phyloP scores from a whole-genome alignment of 2,888 invertebrate species.

The Meta bourneti region DNA sequence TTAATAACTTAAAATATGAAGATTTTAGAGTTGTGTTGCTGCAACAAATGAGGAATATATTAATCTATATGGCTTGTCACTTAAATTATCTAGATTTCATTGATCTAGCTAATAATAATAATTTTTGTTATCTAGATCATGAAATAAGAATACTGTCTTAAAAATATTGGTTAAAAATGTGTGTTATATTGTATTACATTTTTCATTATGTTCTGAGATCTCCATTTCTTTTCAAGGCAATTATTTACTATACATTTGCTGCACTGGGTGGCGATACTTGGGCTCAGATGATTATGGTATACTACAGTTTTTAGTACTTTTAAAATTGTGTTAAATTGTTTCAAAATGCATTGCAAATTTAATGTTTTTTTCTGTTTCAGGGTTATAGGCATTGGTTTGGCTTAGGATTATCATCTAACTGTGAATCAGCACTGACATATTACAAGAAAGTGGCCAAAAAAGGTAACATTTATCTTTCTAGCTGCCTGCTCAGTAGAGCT shows the following conservation, averaged over 20 bases:
- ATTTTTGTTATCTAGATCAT: not conserved
- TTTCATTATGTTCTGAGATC: too few species aligned
- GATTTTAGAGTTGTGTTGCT: too few species aligned
- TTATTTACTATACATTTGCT: constrained; percentile 95
- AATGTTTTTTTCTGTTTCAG: constrained; percentile 78
- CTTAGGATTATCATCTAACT: constrained; percentile 91
- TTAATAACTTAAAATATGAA: too few species aligned
- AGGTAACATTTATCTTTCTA: constrained; percentile 83
- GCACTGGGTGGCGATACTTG: constrained; percentile 94
- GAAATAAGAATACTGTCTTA: too few species aligned
- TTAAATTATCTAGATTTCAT: too few species aligned
- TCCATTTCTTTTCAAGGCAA: constrained; percentile 81
- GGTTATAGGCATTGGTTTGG: constrained; percentile 97
- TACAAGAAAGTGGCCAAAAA: constrained; percentile 95
- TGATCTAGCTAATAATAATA: not conserved
- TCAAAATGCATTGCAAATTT: not conserved
- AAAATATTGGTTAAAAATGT: too few species aligned
- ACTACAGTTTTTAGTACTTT: constrained; percentile 67
- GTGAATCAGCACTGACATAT: constrained; percentile 93
- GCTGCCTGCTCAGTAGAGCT: too few species aligned
- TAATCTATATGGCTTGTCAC: too few species aligned
- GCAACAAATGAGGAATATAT: too few species aligned
- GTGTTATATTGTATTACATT: not conserved
- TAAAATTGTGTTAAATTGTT: not conserved
- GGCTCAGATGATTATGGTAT: constrained; percentile 95